Evolutionary conservation across 2,797 vertebrate species (phyloP).

Genomic region (Microtus californicus): DNA sequence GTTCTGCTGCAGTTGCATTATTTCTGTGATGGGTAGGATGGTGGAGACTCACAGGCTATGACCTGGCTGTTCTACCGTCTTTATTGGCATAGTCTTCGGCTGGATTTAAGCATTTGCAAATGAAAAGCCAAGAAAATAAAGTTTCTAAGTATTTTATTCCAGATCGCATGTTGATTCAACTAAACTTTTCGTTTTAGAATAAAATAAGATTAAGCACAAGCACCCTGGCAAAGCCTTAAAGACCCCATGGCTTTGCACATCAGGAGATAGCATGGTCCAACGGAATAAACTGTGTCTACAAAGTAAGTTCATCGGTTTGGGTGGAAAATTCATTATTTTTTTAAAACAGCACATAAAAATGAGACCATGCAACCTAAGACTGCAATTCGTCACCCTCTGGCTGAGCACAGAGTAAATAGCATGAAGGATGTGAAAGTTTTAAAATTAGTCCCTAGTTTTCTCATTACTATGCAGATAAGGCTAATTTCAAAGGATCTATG

Average conservation of each 20-base stretch:
- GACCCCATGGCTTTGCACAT: neutral
- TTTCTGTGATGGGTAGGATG: neutral
- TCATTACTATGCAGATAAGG: slow-evolving; percentile 28
- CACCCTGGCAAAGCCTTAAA: neutral
- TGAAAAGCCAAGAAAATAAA: neutral
- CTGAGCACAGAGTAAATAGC: slow-evolving; percentile 16
- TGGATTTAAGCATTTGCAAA: neutral
- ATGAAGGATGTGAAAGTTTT: slow-evolving; percentile 28
- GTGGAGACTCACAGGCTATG: neutral
- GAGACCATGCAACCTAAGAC: neutral
- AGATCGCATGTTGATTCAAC: neutral
- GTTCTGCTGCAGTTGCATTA: neutral
- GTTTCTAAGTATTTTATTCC: neutral
- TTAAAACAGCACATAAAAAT: neutral
- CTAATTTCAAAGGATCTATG: slow-evolving; percentile 42
- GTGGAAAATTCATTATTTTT: neutral
- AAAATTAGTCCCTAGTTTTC: neutral
- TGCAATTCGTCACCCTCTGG: neutral
- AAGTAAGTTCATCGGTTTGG: neutral
- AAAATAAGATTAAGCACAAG: neutral
- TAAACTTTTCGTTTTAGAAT: slow-evolving; percentile 14
- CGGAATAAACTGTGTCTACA: neutral
- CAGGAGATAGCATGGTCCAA: neutral
- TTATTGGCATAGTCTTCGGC: neutral
- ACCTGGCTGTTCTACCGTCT: neutral